These are phyloP conservation scores for Poecilus cupreus DNA, from an alignment of 2,888 invertebrate species.

Conservation along the genomic window DNA sequence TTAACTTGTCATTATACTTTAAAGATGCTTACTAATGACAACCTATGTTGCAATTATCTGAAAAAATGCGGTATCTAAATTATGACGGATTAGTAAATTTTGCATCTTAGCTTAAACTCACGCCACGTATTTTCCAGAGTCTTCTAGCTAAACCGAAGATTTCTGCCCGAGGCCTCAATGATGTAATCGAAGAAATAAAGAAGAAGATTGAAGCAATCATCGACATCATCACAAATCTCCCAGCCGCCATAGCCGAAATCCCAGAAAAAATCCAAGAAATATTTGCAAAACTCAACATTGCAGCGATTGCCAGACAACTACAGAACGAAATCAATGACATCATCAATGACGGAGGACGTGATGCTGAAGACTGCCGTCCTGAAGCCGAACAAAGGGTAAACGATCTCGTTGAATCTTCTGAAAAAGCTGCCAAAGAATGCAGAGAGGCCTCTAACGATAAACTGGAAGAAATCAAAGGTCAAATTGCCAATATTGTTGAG, in stretches of 20 bases:
- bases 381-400: slow-evolving; percentile 4
- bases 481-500: neutral
- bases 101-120: too few relatives aligned
- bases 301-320: neutral
- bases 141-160: neutral
- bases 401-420: neutral
- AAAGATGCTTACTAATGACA: too few relatives aligned
- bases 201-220: slow-evolving; percentile 14
- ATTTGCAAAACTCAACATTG: slow-evolving; percentile 4
- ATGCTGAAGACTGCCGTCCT: slow-evolving; percentile 22
- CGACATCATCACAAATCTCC: neutral
- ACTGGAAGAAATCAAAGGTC: neutral
- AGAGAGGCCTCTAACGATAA: neutral
- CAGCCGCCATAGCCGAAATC: slow-evolving; percentile 8
- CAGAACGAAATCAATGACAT: slow-evolving; percentile 6
- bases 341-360: slow-evolving; percentile 2
- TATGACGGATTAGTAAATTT: too few relatives aligned
- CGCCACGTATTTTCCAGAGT: neutral
- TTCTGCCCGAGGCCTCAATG: neutral
- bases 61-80: too few relatives aligned
- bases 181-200: neutral
- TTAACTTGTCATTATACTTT: too few relatives aligned
- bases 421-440: neutral
- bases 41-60: too few relatives aligned
- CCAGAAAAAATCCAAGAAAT: slow-evolving; percentile 13